phyloP scores from a whole-genome alignment of 2,888 invertebrate species.

The Tolmerus cingulatus region DNA sequence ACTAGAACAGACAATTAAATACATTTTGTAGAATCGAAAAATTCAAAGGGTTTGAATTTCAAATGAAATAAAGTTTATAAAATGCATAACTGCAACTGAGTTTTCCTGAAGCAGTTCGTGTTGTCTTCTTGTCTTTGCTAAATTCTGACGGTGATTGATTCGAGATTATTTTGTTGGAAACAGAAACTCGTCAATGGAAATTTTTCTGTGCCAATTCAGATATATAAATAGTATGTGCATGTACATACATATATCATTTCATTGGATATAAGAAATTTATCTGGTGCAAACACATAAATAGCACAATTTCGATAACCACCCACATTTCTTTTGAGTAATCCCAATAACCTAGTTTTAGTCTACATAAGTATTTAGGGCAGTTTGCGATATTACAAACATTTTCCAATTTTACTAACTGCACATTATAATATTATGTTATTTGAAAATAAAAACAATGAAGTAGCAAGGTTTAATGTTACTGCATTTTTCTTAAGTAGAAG shows the following conservation, averaged over 20 bases:
- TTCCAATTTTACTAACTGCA: not conserved
- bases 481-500: not conserved
- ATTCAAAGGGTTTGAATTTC: not conserved
- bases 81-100: not conserved
- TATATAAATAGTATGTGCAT: no score
- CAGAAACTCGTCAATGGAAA: not conserved
- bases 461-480: not conserved
- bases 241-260: not conserved
- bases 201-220: not conserved
- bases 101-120: not conserved
- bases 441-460: not conserved
- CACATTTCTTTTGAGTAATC: not conserved
- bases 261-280: not conserved
- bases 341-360: not conserved
- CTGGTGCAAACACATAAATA: not conserved
- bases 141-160: not conserved
- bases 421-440: not conserved
- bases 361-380: not conserved
- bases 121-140: not conserved
- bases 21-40: not conserved
- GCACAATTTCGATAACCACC: not conserved
- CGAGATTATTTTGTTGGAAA: not conserved
- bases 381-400: not conserved
- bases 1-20: no score
- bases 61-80: no score